Base-by-base conservation (phyloP, 2,797 vertebrate genomes). In the Bovichtus diacanthus region DNA sequence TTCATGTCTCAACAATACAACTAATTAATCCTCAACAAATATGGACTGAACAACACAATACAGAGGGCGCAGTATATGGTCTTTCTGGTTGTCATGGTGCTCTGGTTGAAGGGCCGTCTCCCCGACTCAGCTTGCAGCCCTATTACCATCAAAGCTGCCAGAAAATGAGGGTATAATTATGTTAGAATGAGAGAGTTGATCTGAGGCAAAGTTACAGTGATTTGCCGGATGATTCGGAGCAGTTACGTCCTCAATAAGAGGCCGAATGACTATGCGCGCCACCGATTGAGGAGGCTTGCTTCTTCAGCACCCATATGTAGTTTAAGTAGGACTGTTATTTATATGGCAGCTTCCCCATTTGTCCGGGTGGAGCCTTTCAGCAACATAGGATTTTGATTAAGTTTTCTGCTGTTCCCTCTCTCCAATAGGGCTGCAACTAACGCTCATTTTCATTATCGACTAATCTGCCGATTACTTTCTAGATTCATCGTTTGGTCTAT, bases 151-250 rank as follows among this genome's bases (percentile, higher is more conserved):
- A 76, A 76, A 79, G 50, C 59, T 16, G 4, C 29, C 5, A 16
- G 23, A 77, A 73, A 73, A 80, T n/a, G 41, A 67, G 18, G 19
- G 23, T 13, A 9, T 68, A 58, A 81, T 62, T 56, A 70, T 19
- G n/a, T 76, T 21, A 12, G 11, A 55, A 44, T 38, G 12, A 16
- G 5, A 59, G 21, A 3, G 55, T 47, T 39, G 63, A 78, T 70
- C 25, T 47, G 50, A 76, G 59, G 55, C 49, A 44, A 39, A 36
- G 47, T 56, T 27, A 19, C 2, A 49, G 46, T 18, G 25, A 76
- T 62, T 51, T 59, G 59, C 29, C 0, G 0, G 27, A 63, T 31
- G 21, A 85, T 27, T 55, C n/a, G 16, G 34, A 74, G 74, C 70
- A 46, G 51, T 16, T 61, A 51, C 13, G 9, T 49, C 34, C 31